phyloP scores from a whole-genome alignment of 2,888 invertebrate genomes.

The Macrophya alboannulata region DNA sequence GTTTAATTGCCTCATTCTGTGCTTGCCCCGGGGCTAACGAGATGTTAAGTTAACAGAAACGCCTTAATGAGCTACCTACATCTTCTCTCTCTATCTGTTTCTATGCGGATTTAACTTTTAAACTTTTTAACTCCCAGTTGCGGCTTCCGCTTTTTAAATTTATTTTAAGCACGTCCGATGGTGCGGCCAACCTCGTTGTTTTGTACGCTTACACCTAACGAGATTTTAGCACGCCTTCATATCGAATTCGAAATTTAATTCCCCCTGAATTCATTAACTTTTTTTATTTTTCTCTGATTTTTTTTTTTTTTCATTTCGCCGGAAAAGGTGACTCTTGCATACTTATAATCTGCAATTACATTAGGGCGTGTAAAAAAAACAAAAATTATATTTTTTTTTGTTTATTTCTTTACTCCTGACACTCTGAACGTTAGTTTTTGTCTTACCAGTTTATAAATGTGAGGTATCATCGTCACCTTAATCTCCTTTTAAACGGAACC shows the following conservation, averaged over 20 bases:
- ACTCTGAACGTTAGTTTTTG: neutral
- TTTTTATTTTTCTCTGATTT: neutral
- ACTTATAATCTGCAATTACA: neutral
- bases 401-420: too few relatives aligned
- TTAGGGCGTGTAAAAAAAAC: neutral
- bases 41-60: constrained; percentile 74
- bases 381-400: too few relatives aligned
- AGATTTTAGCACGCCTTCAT: constrained; percentile 32
- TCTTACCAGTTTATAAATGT: neutral
- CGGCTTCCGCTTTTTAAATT: constrained; percentile 42
- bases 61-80: constrained; percentile 72
- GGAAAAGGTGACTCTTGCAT: neutral
- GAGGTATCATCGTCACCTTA: neutral
- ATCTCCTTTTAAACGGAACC: neutral
- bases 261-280: constrained; percentile 17
- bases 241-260: constrained; percentile 49
- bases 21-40: constrained; percentile 67
- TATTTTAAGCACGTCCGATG: constrained; percentile 44
- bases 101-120: constrained; percentile 29
- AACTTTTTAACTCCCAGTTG: constrained; percentile 50
- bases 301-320: neutral
- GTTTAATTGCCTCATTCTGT: constrained; percentile 14
- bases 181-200: constrained; percentile 33
- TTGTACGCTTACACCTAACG: constrained; percentile 27
- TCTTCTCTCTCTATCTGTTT: neutral